These are phyloP conservation scores for Heliconius ismenius DNA, from an alignment of 2,888 invertebrate genomes.

Conservation along the genomic window DNA sequence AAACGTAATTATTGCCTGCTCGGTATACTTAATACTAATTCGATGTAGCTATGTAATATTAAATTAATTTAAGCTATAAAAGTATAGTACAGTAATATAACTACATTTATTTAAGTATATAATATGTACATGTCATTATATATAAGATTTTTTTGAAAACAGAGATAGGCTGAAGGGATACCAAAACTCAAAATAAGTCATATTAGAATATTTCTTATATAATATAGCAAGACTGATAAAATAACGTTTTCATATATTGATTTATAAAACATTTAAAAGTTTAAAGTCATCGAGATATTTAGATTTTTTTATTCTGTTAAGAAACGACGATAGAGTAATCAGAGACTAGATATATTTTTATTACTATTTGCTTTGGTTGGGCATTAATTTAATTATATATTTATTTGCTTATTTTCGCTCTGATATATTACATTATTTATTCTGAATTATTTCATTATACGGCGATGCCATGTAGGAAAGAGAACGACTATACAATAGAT, in stretches of 20 bases:
- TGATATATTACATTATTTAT: slow-evolving; percentile 8
- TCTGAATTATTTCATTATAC: background rate
- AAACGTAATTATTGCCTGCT: slow-evolving; percentile 33
- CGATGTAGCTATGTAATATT: slow-evolving; percentile 30
- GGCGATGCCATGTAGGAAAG: background rate
- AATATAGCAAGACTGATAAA: background rate
- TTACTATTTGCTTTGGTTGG: slow-evolving; percentile 49
- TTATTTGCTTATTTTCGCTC: slow-evolving; percentile 10
- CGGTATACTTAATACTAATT: slow-evolving; percentile 23
- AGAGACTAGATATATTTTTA: slow-evolving; percentile 48
- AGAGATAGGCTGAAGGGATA: background rate
- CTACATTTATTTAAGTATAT: slow-evolving; percentile 6
- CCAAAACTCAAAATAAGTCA: background rate
- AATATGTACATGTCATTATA: slow-evolving; percentile 16
- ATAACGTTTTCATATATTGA: background rate
- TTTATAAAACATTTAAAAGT: background rate
- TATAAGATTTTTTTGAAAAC: background rate
- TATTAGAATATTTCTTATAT: background rate
- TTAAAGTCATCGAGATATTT: background rate
- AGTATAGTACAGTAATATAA: slow-evolving; percentile 12
- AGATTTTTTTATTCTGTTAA: slow-evolving; percentile 6
- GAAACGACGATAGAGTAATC: background rate
- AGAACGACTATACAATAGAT: background rate
- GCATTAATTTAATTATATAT: slow-evolving; percentile 29
- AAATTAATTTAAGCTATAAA: slow-evolving; percentile 11